Percentiles rank a stretch among this genome's conserved stretches.
phyloP scores from a whole-genome alignment of 2,888 invertebrate genomes.

The Meandrusa payeni region DNA sequence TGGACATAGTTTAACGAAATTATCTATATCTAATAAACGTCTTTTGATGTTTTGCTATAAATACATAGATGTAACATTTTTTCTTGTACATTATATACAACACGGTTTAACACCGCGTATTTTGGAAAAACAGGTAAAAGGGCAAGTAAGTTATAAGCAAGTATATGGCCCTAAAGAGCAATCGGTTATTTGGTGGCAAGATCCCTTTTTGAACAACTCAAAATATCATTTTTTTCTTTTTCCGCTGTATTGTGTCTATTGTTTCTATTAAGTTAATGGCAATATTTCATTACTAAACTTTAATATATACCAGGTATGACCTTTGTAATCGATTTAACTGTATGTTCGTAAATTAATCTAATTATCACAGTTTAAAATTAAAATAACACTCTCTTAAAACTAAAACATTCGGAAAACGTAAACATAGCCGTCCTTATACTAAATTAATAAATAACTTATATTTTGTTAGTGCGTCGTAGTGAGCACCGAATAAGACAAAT shows the following conservation, averaged over 20 bases:
- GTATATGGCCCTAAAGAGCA: slow-evolving; percentile 13
- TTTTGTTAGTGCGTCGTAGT: slow-evolving; percentile 54
- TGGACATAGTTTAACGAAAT: slow-evolving; percentile 28
- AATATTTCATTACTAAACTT: slow-evolving; percentile 26
- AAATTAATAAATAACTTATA: slow-evolving; percentile 77
- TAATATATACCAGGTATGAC: slow-evolving; percentile 9
- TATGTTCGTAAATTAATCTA: slow-evolving; percentile 52
- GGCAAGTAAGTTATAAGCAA: slow-evolving; percentile 19
- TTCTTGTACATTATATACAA: slow-evolving; percentile 18
- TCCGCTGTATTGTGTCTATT: slow-evolving; percentile 14
- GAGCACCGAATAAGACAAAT: slow-evolving; percentile 48
- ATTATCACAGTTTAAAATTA: slow-evolving; percentile 79
- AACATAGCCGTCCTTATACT: slow-evolving; percentile 72
- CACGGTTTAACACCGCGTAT: not conserved
- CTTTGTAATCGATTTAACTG: slow-evolving; percentile 17
- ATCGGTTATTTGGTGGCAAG: slow-evolving; percentile 13
- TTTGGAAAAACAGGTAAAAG: slow-evolving; percentile 10
- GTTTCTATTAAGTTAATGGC: slow-evolving; percentile 35
- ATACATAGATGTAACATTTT: slow-evolving; percentile 28
- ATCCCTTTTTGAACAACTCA: slow-evolving; percentile 5
- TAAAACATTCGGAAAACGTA: slow-evolving; percentile 56
- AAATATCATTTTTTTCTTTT: not conserved
- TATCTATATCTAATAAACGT: slow-evolving; percentile 43
- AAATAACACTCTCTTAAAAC: slow-evolving; percentile 61
- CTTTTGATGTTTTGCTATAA: slow-evolving; percentile 43